Evolutionary conservation across 2,888 invertebrate species (phyloP), one percentile per base, ranked within the genome.

Genomic region (Oscheius myriophilus): DNA sequence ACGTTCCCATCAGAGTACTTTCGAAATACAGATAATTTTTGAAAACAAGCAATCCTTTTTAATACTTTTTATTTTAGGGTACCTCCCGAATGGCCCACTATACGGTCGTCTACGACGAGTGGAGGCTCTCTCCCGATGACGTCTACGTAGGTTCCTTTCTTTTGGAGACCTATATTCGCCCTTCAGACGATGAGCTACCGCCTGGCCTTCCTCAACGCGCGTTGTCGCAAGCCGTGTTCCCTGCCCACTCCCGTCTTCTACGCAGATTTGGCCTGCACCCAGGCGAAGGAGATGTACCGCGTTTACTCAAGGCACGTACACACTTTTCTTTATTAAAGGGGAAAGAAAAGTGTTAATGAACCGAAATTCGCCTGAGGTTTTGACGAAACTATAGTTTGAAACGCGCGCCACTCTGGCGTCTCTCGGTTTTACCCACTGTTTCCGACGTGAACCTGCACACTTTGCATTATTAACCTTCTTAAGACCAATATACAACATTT

Each of bases 21-120:
- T n/a, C n/a, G n/a, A n/a, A n/a, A n/a, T n/a, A n/a, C n/a, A n/a
- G n/a, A n/a, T n/a, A n/a, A n/a, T n/a, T n/a, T n/a, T n/a, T n/a
- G n/a, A n/a, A n/a, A n/a, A n/a, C n/a, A n/a, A n/a, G n/a, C n/a
- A n/a, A 23, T 55, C 25, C 55, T 23, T n/a, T 43, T 45, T 45
- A 16, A 26, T 46, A 59, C n/a, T 42, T 16, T 11, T 21, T 46
- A 18, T 16, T 71, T 39, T 26, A 76, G 76, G 98, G 98, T 86
- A 99, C 98, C 73, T 95, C 95, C 81, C 91, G 98, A 75, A 98
- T 98, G 70, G 95, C 96, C 39, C 98, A 99, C 90, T 98, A 99
- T 90, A 97, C 97, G 89, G 97, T 98, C 70, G 90, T 99, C 69
- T 97, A 97, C 97, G 98, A 98, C 89, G 97, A 98, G 90, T 96